Evolutionary conservation across 2,888 invertebrate genomes (phyloP).

Genomic region (Boloria selene): DNA sequence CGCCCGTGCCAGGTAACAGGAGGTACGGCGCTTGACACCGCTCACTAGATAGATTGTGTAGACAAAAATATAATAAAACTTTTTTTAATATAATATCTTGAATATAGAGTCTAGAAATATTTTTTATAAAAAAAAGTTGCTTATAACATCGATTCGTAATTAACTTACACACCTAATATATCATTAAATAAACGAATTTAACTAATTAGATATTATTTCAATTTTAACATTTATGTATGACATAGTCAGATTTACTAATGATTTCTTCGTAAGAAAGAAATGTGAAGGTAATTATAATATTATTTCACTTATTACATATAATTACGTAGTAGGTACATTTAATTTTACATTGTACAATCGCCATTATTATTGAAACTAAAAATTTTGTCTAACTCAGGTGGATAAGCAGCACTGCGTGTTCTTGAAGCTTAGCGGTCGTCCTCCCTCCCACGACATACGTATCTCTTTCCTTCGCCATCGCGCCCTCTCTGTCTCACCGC

Average conservation of each 20-base stretch:
- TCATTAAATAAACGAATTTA: too few species aligned
- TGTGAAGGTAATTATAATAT: too few species aligned
- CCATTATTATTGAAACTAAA: constrained; percentile 25
- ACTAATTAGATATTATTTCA: too few species aligned
- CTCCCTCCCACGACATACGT: constrained; percentile 69
- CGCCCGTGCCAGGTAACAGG: constrained; percentile 79
- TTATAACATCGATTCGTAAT: too few species aligned
- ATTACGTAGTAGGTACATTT: neutral
- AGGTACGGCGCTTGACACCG: constrained; percentile 71
- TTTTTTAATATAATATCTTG: neutral
- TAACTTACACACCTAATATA: too few species aligned
- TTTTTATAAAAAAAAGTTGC: too few species aligned
- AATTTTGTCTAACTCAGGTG: constrained; percentile 41
- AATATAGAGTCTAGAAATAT: too few species aligned
- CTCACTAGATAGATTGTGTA: constrained; percentile 11
- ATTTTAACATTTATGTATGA: too few species aligned
- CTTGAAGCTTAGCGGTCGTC: constrained; percentile 70
- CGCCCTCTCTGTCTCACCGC: constrained; percentile 66
- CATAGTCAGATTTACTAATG: too few species aligned
- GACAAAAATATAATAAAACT: constrained; percentile 19
- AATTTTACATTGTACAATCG: neutral
- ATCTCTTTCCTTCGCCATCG: constrained; percentile 67
- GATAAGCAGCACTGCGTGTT: constrained; percentile 67
- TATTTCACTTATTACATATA: too few species aligned
- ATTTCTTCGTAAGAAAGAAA: too few species aligned